Base-by-base conservation (phyloP, 2,113 vertebrate species). In the Laticauda colubrina region DNA sequence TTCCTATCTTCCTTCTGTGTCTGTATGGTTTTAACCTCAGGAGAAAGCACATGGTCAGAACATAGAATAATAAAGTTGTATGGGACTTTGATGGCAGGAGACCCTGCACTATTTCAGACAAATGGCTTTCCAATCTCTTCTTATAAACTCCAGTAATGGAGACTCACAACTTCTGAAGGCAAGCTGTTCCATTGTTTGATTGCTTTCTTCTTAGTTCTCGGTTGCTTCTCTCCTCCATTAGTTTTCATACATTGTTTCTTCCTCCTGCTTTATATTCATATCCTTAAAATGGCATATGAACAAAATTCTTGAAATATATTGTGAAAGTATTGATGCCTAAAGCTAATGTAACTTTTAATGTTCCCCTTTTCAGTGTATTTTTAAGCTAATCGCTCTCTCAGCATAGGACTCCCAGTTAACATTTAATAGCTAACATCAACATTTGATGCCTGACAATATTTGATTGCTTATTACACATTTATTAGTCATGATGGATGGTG, bases 181-280 rank as follows among this genome's bases (percentile, higher is more conserved):
- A 64, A 64, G 11, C 26, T 64, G 7, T 64, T n/a, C 61, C 29
- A n/a, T 64, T 64, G 61, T 29, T 64, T 5, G 26, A n/a, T 64
- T 64, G 26, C 61, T 64, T n/a, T 64, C 11, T 64, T 64, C 61
- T 64, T 64, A 12, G 12, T 64, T 64, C 26, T 64, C 14, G 61
- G 12, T 64, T 64, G 61, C 11, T 64, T 64, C 11, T 14, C 26
- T 64, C 61, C 12, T n/a, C 23, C 3, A 1, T 64, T 64, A 64
- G 26, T 64, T 64, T 64, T 64, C 26, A 29, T 64, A 12, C 61
- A 64, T 64, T 64, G 61, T 64, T 29, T 64, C 26, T 64, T 64
- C 61, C n/a, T 64, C 61, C 61, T 64, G 26, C 94, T 92, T 94
- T 59, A 87, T 54, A 90, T 69, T 89, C 92, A 51, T 39, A 93